Conservation (phyloP, 2,888 invertebrate species). For the Spilarctia lutea region DNA sequence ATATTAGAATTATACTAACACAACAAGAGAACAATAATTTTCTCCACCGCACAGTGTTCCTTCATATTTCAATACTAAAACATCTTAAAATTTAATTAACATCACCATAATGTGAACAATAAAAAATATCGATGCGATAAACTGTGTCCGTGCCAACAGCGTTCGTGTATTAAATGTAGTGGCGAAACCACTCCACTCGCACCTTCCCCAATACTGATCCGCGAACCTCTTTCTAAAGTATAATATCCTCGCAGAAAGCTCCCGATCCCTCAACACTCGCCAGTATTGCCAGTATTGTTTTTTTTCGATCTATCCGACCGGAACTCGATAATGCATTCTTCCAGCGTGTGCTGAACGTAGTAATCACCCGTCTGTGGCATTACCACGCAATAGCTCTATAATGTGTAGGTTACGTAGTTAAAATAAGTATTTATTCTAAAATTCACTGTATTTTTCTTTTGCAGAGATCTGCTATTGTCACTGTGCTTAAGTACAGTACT, state of each 20-base stretch:
- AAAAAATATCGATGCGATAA: conserved; percentile 1
- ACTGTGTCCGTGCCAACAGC: not conserved
- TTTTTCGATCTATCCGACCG: no score
- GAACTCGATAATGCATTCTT: no score
- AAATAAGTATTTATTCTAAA: not conserved
- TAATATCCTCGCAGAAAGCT: no score
- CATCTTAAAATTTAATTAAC: not conserved
- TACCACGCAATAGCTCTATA: no score
- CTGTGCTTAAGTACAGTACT: conserved; percentile 55
- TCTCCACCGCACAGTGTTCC: not conserved
- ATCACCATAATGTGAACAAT: not conserved
- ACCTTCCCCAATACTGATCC: no score
- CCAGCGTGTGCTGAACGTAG: no score
- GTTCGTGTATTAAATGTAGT: not conserved
- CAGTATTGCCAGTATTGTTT: no score
- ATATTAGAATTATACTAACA: conserved; percentile 4
- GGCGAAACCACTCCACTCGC: no score
- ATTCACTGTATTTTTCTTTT: conserved; percentile 43
- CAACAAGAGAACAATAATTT: conserved; percentile 2
- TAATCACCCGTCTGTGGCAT: no score
- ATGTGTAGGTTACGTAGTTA: no score
- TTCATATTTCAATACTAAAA: conserved; percentile 5
- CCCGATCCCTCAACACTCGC: no score
- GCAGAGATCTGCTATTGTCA: conserved; percentile 63
- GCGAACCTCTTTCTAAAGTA: no score